Conservation (phyloP, 1,140 invertebrate genomes). For the Laodelphax striatellus region DNA sequence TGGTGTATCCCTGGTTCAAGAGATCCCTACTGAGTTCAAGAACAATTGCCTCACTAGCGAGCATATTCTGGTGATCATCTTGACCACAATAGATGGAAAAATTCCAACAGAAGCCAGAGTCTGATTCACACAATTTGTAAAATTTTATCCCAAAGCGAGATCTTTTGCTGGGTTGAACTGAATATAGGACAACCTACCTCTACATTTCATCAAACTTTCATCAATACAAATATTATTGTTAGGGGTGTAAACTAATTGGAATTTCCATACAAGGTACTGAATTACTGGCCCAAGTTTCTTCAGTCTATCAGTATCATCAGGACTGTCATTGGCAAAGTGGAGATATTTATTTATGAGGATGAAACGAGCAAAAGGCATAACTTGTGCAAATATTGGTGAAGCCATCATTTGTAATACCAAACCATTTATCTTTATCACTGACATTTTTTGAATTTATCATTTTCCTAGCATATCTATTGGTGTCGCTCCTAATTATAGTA, state of each 20-base stretch:
- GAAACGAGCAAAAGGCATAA: slow-evolving; percentile 9
- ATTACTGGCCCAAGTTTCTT: slow-evolving; percentile 7
- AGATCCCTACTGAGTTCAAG: no score
- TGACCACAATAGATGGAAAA: no score
- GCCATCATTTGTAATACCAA: slow-evolving; percentile 5
- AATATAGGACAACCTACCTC: no score
- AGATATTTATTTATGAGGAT: slow-evolving; percentile 1
- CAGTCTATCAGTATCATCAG: slow-evolving; percentile 7
- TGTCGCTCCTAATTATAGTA: slow-evolving; percentile 10
- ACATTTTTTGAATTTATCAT: not conserved
- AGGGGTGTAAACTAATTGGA: slow-evolving; percentile 12
- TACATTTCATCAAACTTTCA: slow-evolving; percentile 16
- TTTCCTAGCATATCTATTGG: slow-evolving; percentile 4
- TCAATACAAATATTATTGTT: slow-evolving; percentile 1
- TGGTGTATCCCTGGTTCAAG: no score
- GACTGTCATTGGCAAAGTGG: slow-evolving; percentile 16
- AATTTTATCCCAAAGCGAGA: no score
- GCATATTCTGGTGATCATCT: no score
- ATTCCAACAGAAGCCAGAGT: no score
- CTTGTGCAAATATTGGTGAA: slow-evolving; percentile 1
- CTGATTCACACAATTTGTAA: no score
- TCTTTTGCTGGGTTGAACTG: no score
- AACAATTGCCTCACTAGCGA: no score
- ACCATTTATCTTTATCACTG: not conserved
- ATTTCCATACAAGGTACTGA: slow-evolving; percentile 10